These are phyloP conservation scores for Spongilla lacustris DNA, from an alignment of 37 sponge, comb jelly and placozoan species.

Conservation along the genomic window DNA sequence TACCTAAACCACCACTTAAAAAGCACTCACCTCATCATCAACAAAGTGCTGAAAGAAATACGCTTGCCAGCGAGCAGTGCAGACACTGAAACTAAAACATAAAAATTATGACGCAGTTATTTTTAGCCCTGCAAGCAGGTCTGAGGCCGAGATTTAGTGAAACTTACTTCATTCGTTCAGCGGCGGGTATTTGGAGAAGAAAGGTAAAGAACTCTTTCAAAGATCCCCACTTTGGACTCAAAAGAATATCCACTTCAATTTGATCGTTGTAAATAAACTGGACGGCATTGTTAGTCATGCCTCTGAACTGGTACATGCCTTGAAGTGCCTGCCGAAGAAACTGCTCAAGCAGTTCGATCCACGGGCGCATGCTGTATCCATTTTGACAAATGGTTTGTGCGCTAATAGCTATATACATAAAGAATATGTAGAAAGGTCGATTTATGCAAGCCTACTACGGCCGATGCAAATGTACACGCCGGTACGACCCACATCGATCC, in stretches of 20 bases:
- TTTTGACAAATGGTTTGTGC: too few relatives aligned
- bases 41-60: not conserved
- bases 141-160: not conserved
- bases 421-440: too few relatives aligned
- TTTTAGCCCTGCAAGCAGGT: too few relatives aligned
- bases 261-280: not conserved
- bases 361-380: not conserved
- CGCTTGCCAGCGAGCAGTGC: not conserved
- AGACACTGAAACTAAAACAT: not conserved
- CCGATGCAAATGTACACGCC: too few relatives aligned
- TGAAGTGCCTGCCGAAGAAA: not conserved
- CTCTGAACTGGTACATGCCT: not conserved
- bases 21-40: not conserved
- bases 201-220: not conserved
- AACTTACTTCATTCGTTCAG: not conserved
- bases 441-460: too few relatives aligned
- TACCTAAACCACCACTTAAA: too few relatives aligned
- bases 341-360: not conserved
- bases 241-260: not conserved
- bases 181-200: not conserved
- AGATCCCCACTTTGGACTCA: not conserved
- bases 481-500: too few relatives aligned
- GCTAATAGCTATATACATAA: too few relatives aligned
- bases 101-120: too few relatives aligned
- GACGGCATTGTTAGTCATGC: not conserved